Evolutionary conservation across 2,888 invertebrate genomes (phyloP), one percentile per base, ranked within the genome.

Genomic region (Calliphora vomitoria): DNA sequence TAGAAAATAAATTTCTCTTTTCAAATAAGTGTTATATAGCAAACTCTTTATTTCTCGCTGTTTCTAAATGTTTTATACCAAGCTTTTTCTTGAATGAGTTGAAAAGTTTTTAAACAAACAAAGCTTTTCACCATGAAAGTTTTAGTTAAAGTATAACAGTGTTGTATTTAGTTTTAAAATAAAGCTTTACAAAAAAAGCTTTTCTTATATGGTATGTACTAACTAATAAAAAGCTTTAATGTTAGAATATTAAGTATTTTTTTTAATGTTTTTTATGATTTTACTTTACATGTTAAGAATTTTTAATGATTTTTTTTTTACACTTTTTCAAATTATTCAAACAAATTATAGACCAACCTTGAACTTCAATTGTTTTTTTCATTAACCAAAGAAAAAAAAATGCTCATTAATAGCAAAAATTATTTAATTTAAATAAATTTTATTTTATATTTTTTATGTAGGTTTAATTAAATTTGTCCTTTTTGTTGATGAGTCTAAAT

Each of bases 341-440:
- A 53, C 13, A 3, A 55, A 55, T 55, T 18, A 55, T 18, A 41
- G n/a, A 62, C 53, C 66, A 64, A 82, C 82, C 88, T 88, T 88
- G 85, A 88, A 88, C 88, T 88, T 88, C 66, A 83, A 53, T 35
- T 35, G 35, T 35, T 35, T 4, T 35, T 35, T 35, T 35, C 35
- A 35, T 5, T 35, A 6, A 6, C 6, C 35, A 35, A 35, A n/a
- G n/a, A n/a, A n/a, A 35, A 4, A 35, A 35, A 1, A 0, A 35
- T 35, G 0, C 6, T 6, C 35, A 35, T 35, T 35, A 44, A 44
- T 13, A 10, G 10, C 44, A 44, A 35, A 44, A 35, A 35, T 44
- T 44, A 44, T 44, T 44, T 13, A 44, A 44, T 50, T 50, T 50
- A n/a, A 6, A 50, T 47, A 50, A 74, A 64, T 3, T 72, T 58